A percentile compares a stretch with the other conserved stretches of the same genome.
phyloP scores from a whole-genome alignment of 2,797 vertebrate species.

The Lates japonicus region DNA sequence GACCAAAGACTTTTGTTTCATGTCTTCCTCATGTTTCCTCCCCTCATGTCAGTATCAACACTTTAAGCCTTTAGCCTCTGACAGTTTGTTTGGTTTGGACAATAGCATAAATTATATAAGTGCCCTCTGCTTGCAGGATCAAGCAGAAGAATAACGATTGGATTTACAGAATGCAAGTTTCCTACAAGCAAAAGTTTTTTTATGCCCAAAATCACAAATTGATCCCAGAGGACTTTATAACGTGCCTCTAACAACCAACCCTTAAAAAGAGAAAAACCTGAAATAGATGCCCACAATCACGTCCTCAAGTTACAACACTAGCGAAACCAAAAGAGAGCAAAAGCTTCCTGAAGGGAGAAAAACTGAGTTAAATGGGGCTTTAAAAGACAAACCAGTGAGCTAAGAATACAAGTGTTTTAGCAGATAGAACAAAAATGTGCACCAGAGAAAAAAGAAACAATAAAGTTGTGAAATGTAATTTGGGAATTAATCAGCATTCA shows the following conservation, averaged over 20 bases:
- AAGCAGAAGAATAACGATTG: background rate
- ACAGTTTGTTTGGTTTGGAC: no score
- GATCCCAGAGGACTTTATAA: background rate
- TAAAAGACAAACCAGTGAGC: constrained; percentile 39
- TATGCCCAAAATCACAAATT: background rate
- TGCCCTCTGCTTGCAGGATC: background rate
- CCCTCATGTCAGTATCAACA: no score
- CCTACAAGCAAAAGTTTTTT: background rate
- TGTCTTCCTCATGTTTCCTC: no score
- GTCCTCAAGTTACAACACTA: background rate
- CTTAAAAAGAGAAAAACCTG: background rate
- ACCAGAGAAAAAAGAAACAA: constrained; percentile 46
- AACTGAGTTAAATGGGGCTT: constrained; percentile 64
- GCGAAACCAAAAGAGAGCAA: no score
- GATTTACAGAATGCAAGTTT: background rate
- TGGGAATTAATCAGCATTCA: constrained; percentile 86
- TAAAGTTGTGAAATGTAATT: constrained; percentile 80
- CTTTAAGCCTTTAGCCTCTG: no score
- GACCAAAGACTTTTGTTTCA: no score
- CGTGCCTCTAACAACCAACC: no score
- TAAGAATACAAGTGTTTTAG: constrained; percentile 40
- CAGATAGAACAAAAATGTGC: constrained; percentile 26
- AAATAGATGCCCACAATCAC: background rate
- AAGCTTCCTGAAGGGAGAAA: constrained; percentile 6
- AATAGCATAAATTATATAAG: no score